Evolutionary conservation across 2,888 invertebrate genomes (phyloP), one percentile per base, ranked within the genome.

Genomic region (Cecidostiba fungosa): DNA sequence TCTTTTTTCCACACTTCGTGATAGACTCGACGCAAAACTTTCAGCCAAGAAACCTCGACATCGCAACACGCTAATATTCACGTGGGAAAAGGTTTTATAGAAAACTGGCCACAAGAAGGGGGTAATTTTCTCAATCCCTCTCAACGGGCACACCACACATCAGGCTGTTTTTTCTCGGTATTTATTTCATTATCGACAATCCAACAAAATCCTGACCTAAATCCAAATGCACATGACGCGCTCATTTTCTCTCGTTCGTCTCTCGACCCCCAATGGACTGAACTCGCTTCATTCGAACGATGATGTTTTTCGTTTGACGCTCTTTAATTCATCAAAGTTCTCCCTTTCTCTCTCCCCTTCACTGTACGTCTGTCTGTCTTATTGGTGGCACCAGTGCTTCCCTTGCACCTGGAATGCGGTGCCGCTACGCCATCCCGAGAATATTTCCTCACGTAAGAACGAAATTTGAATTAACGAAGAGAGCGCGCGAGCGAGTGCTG

Each of bases 401-500:
- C 54, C 32, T 69, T 62, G 50, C 80, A 79, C 59, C 70, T 77
- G 77, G 83, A 80, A 86, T 86, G 83, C 82, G 77, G 26, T 62
- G 83, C 74, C 66, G 83, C 82, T 80, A 77, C 26, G 66, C 47
- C 32, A 69, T 81, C 66, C 77, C 69, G 43, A 84, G 84, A 81
- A 84, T 81, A 77, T 84, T 84, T 86, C 73, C 81, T 84, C 84
- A 69, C 77, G 84, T 84, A 84, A 84, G 84, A 84, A 84, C 81
- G 77, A 86, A 86, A 86, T 86, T 84, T 81, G 84, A 84, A 86
- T 86, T 86, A 86, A 86, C 84, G 73, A 81, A 84, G 81, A 72
- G 84, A 54, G 59, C 62, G 43, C 39, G 43, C 72, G 23, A 59
- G n/a, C 19, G 43, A 72, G 26, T 62, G 76, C 36, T 32, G 82